phyloP scores from a whole-genome alignment of 1,140 invertebrate genomes.

The Paralvinella palmiformis region DNA sequence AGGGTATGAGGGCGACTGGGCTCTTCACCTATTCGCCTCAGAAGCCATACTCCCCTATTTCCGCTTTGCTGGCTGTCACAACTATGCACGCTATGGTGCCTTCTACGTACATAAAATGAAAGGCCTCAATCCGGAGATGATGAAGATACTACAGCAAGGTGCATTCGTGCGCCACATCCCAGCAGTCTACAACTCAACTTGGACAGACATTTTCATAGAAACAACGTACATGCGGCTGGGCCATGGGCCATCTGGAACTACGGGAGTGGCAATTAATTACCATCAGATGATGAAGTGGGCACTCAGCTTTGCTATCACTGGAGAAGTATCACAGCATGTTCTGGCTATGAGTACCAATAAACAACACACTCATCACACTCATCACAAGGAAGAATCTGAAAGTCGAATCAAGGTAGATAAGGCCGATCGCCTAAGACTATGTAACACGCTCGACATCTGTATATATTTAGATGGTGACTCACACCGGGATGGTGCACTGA shows the following conservation, averaged over 20 bases:
- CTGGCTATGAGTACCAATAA: not conserved
- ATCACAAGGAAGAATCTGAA: not conserved
- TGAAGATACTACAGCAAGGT: not conserved
- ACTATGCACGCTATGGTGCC: not conserved
- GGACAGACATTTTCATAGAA: slow-evolving; percentile 7
- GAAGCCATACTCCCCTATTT: slow-evolving; percentile 10
- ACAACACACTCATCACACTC: not conserved
- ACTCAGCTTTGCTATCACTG: not conserved
- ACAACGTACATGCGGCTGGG: slow-evolving; percentile 9
- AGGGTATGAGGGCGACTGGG: not conserved
- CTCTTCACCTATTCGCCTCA: not conserved
- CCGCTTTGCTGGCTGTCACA: not conserved
- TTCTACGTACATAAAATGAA: slow-evolving; percentile 7
- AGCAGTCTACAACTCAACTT: not conserved
- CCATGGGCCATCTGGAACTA: not conserved
- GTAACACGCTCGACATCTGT: slow-evolving; percentile 1
- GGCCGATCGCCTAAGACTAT: not conserved
- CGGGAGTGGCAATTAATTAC: not conserved
- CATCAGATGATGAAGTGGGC: not conserved
- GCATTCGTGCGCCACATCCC: slow-evolving; percentile 7
- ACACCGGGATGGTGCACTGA: not conserved
- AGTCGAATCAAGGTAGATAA: not conserved
- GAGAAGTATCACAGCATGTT: not conserved
- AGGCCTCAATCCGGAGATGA: not conserved
- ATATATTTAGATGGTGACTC: not conserved